Base-by-base conservation (phyloP, 2,113 vertebrate species). In the Stegastes partitus region DNA sequence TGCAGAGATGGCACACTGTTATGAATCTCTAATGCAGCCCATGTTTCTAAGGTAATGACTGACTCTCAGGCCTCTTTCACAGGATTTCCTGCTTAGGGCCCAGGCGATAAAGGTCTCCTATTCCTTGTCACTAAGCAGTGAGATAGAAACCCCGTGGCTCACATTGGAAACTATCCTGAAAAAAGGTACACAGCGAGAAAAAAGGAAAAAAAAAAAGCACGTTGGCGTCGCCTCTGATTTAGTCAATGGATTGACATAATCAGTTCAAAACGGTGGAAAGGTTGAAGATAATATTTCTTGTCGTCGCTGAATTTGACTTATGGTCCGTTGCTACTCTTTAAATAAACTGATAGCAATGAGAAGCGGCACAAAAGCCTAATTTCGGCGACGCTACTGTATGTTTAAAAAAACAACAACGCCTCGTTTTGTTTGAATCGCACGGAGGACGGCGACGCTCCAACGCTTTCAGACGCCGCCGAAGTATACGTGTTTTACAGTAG, bases 21-120 rank as follows among this genome's bases (percentile, higher is more conserved):
- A 90, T 88, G 87, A 86, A 92, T 87, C 88, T 88, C 87, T 91
- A 91, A 94, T 91, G 91, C 87, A 87, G 84, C 84, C 90, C 87
- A 78, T 87, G 90, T 93, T 93, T 92, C 89, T 87, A 79, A 86
- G 88, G 87, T 91, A 87, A 90, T 89, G 88, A 87, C 87, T 81
- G 86, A 81, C 88, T 94, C 91, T 92, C 81, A 85, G 82, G 82
- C 72, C 82, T 81, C 83, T 77, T 88, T 88, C 89, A 85, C 77
- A 79, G 74, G 76, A 82, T 68, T 85, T 81, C 87, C 89, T 83
- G 87, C 87, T 87, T 80, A 80, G 75, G 82, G 74, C 63, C 79
- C 74, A 16, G 67, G 63, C 34, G 62, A 82, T 78, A 74, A 68
- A 89, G 85, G 87, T 87, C 83, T 89, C 74, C 70, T 82, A 77